A percentile compares a stretch with the other conserved stretches of the same genome.
These are phyloP conservation scores for Trichopoda pennipes DNA, from an alignment of 2,888 invertebrate genomes.

Conservation along the genomic window DNA sequence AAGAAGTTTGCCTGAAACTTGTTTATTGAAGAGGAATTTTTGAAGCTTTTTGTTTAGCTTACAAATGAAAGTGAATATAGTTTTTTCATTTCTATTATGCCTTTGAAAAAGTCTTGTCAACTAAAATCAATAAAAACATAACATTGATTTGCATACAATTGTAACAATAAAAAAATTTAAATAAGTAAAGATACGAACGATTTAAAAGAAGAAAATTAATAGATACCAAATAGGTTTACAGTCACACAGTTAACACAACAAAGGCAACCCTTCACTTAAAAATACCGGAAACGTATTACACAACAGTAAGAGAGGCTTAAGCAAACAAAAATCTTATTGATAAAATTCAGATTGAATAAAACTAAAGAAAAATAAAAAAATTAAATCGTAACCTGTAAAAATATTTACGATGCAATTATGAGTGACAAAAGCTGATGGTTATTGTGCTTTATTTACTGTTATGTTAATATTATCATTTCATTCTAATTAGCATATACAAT, in stretches of 20 bases:
- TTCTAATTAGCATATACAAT: too few species aligned
- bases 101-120: constrained; percentile 5
- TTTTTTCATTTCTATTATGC: background rate
- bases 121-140: constrained; percentile 49
- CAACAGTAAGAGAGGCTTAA: background rate
- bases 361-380: background rate
- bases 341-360: background rate
- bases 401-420: background rate
- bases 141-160: constrained; percentile 63
- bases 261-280: constrained; percentile 1
- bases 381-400: too few species aligned
- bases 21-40: background rate
- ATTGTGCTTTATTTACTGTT: constrained; percentile 10
- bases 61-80: constrained; percentile 9
- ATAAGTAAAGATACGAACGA: constrained; percentile 25
- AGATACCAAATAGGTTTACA: constrained; percentile 8
- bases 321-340: background rate
- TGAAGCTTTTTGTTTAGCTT: background rate
- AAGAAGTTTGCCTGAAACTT: constrained; percentile 7
- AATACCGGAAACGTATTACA: constrained; percentile 31
- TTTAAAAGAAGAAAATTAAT: background rate
- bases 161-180: constrained; percentile 55
- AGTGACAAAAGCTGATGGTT: constrained; percentile 21
- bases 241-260: background rate
- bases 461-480: background rate